These are phyloP conservation scores for Enteromius anoplus DNA, from an alignment of 2,797 vertebrate genomes.

Conservation along the genomic window DNA sequence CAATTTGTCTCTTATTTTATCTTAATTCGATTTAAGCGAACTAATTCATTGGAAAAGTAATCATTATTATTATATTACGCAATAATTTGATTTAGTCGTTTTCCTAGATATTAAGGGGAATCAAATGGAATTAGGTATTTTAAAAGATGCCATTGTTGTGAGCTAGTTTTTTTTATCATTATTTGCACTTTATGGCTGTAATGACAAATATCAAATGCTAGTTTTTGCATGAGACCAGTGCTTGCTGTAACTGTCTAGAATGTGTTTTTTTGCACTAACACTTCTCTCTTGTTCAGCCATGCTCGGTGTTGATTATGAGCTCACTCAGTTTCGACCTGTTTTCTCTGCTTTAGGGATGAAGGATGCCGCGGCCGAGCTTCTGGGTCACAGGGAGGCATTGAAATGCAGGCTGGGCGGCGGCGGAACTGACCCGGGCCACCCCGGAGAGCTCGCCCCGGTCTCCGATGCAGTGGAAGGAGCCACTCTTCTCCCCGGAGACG, in stretches of 20 bases:
- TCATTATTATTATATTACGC: slow-evolving; percentile 88
- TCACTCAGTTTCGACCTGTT: slow-evolving; percentile 25
- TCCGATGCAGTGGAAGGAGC: slow-evolving; percentile 90
- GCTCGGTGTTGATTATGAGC: slow-evolving; percentile 23
- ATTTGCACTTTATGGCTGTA: slow-evolving; percentile 2
- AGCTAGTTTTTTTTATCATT: slow-evolving; percentile 22
- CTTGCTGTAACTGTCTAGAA: not conserved
- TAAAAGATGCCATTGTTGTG: slow-evolving; percentile 62
- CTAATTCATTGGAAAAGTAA: slow-evolving; percentile 94
- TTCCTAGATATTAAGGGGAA: slow-evolving; percentile 76
- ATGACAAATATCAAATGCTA: not conserved
- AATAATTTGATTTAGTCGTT: slow-evolving; percentile 94
- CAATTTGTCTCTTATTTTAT: slow-evolving; percentile 92
- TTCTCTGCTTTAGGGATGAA: slow-evolving; percentile 87
- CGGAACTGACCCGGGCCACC: slow-evolving; percentile 86
- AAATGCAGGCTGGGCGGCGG: slow-evolving; percentile 89
- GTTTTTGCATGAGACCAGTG: not conserved
- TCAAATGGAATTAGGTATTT: slow-evolving; percentile 71
- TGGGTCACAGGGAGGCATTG: slow-evolving; percentile 94
- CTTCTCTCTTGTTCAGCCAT: slow-evolving; percentile 13
- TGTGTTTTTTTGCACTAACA: slow-evolving; percentile 23
- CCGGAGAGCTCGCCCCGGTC: slow-evolving; percentile 90
- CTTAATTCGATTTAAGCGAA: slow-evolving; percentile 90
- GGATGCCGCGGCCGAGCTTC: slow-evolving; percentile 89
- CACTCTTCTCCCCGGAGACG: slow-evolving; percentile 91